Evolutionary conservation across 2,113 vertebrate genomes (phyloP).

Genomic region (Cephalopterus ornatus): DNA sequence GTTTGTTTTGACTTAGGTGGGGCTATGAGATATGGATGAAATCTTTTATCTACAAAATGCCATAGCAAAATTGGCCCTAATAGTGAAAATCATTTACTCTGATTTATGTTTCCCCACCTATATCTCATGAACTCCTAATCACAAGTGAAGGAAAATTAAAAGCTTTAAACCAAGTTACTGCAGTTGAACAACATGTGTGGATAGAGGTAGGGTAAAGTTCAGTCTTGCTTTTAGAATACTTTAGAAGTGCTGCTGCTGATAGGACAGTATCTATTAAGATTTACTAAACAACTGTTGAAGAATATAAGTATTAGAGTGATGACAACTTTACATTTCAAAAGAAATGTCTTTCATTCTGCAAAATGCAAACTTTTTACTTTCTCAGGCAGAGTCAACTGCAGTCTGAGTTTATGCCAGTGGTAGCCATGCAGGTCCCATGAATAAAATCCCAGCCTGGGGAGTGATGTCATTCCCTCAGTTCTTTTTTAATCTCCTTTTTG

Average conservation of each 20-base stretch:
- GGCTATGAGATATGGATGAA: background rate
- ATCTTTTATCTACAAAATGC: background rate
- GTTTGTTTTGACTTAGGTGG: background rate
- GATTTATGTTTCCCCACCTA: background rate
- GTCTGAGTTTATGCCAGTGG: background rate
- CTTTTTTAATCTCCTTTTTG: slow-evolving; percentile 49
- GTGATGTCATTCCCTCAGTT: background rate
- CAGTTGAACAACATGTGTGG: background rate
- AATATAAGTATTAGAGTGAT: background rate
- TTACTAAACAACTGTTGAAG: background rate
- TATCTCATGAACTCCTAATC: background rate
- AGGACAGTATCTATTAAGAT: background rate
- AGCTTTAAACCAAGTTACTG: background rate
- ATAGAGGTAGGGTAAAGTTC: background rate
- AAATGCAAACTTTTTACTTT: background rate
- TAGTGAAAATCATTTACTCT: background rate
- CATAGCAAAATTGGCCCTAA: background rate
- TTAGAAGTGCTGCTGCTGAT: background rate
- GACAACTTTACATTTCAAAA: background rate
- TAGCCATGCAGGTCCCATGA: background rate
- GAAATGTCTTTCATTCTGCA: background rate
- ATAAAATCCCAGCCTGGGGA: background rate
- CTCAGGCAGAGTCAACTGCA: background rate
- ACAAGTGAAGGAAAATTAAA: background rate
- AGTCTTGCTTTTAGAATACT: background rate